Conservation (phyloP, 1,140 invertebrate genomes). For the Spodoptera frugiperda region DNA sequence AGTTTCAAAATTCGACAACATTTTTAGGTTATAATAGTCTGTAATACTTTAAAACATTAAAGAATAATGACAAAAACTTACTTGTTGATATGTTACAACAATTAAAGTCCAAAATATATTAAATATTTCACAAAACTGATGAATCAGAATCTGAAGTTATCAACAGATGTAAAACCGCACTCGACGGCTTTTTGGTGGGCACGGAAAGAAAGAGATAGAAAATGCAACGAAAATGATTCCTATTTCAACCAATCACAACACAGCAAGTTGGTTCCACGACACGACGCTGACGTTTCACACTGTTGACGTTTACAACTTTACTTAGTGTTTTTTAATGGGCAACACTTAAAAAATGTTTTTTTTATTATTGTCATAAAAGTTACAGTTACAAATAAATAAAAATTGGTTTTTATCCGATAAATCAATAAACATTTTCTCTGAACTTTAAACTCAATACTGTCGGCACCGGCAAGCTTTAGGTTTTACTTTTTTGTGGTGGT, state of each 20-base stretch:
- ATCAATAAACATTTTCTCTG: too few relatives aligned
- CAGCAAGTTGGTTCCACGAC: slow-evolving; percentile 1
- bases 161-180: slow-evolving; percentile 22
- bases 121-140: slow-evolving; percentile 18
- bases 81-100: neutral
- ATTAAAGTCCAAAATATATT: neutral
- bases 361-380: too few relatives aligned
- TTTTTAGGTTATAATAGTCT: slow-evolving; percentile 33
- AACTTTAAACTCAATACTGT: too few relatives aligned
- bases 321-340: neutral
- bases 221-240: neutral
- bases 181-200: slow-evolving; percentile 33
- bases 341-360: neutral
- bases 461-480: too few relatives aligned
- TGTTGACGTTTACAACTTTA: neutral
- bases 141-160: slow-evolving; percentile 9
- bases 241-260: slow-evolving; percentile 3
- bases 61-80: neutral
- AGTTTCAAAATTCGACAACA: slow-evolving; percentile 43
- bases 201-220: slow-evolving; percentile 23
- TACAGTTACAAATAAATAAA: too few relatives aligned
- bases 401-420: too few relatives aligned
- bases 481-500: too few relatives aligned
- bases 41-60: neutral
- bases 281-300: neutral